Conservation (phyloP, 2,797 vertebrate genomes). For the Eupleurogrammus muticus region DNA sequence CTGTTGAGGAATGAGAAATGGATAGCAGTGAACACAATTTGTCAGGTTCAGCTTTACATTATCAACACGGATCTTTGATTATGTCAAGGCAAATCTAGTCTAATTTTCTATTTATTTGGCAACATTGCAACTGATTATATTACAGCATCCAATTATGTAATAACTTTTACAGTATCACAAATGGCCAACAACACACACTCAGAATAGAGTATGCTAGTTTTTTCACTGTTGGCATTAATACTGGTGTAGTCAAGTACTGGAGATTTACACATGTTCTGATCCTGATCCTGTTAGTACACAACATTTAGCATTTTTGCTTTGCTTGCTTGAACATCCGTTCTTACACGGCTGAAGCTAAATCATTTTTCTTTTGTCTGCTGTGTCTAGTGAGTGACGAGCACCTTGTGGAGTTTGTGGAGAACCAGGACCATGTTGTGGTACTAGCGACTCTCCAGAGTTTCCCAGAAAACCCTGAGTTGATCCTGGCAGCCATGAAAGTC, state of each 20-base stretch:
- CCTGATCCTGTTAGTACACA: background rate
- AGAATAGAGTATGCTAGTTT: too few species aligned
- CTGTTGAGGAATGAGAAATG: too few species aligned
- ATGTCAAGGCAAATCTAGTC: too few species aligned
- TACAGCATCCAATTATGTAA: too few species aligned
- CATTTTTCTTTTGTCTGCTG: background rate
- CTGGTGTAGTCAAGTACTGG: too few species aligned
- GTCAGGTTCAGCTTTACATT: background rate
- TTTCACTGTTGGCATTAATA: too few species aligned
- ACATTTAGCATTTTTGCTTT: background rate
- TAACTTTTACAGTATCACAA: too few species aligned
- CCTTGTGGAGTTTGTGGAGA: constrained; percentile 93
- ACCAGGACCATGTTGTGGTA: constrained; percentile 89
- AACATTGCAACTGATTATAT: too few species aligned
- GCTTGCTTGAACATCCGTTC: background rate
- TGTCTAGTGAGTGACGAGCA: constrained; percentile 91
- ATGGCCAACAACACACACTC: too few species aligned
- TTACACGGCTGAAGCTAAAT: background rate
- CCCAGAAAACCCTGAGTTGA: constrained; percentile 84
- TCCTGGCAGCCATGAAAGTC: constrained; percentile 87
- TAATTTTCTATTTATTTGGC: too few species aligned
- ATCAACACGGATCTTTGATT: background rate
- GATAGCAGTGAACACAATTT: background rate
- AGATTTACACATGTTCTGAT: background rate
- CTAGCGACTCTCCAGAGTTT: constrained; percentile 86